These are phyloP conservation scores for Halesus radiatus DNA, from an alignment of 1,140 invertebrate genomes.

Conservation along the genomic window DNA sequence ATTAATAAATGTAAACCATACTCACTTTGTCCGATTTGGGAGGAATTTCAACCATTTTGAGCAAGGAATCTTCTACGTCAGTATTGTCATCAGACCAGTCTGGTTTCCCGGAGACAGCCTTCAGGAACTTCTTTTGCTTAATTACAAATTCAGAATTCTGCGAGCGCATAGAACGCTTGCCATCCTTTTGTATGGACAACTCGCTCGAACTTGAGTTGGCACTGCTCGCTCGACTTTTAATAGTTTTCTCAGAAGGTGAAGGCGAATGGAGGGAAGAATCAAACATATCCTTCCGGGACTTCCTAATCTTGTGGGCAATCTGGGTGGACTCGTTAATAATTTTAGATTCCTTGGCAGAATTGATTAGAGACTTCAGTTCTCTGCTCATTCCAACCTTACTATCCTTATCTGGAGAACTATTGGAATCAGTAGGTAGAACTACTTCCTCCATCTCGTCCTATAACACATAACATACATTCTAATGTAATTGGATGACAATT, in stretches of 20 bases:
- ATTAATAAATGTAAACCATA: conserved; percentile 1
- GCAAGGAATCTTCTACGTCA: conserved; percentile 46
- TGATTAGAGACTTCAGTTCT: conserved; percentile 67
- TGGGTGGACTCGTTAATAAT: conserved; percentile 69
- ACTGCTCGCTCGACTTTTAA: conserved; percentile 60
- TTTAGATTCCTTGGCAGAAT: conserved; percentile 69
- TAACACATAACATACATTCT: conserved; percentile 1
- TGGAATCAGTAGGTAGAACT: not conserved
- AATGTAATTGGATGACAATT: conserved; percentile 4
- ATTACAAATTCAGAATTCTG: conserved; percentile 73
- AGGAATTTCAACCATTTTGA: not conserved
- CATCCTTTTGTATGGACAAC: conserved; percentile 60
- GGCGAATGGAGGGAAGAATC: conserved; percentile 39
- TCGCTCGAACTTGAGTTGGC: conserved; percentile 64
- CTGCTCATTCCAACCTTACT: conserved; percentile 57
- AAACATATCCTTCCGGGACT: conserved; percentile 60
- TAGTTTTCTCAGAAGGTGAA: conserved; percentile 13
- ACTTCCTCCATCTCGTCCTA: conserved; percentile 37
- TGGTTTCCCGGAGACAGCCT: conserved; percentile 63
- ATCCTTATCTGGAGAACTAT: conserved; percentile 31
- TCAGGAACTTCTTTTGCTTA: conserved; percentile 72
- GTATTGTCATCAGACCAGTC: conserved; percentile 49
- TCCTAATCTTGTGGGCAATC: conserved; percentile 65
- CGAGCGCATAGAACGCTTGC: conserved; percentile 69
- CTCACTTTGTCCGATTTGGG: conserved; percentile 18